Evolutionary conservation across 1,140 invertebrate species (phyloP).

Genomic region (Euwallacea similis): DNA sequence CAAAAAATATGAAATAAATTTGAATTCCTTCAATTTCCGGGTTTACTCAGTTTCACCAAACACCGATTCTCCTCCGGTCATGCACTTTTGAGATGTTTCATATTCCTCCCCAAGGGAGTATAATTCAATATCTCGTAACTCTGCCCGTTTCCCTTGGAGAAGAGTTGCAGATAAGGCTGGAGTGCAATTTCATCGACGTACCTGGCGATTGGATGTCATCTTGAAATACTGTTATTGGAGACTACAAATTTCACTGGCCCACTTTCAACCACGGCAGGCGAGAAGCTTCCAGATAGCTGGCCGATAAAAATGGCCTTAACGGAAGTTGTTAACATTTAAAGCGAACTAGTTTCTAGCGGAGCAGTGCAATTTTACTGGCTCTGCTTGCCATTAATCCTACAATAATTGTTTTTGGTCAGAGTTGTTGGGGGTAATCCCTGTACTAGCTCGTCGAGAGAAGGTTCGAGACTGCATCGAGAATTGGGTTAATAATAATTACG

Average conservation of each 20-base stretch:
- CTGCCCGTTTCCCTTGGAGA: not conserved
- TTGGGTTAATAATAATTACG: too few species aligned
- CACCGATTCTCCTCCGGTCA: too few species aligned
- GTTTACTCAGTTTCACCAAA: too few species aligned
- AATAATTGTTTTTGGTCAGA: conserved; percentile 7
- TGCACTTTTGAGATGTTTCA: too few species aligned
- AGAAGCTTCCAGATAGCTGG: not conserved
- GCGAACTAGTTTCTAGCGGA: conserved; percentile 1
- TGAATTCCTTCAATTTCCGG: too few species aligned
- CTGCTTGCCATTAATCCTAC: conserved; percentile 6
- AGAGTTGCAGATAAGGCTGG: conserved; percentile 10
- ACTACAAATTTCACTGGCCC: conserved; percentile 24
- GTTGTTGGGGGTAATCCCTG: too few species aligned
- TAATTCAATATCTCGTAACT: too few species aligned
- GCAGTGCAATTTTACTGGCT: conserved; percentile 7
- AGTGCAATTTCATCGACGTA: conserved; percentile 20
- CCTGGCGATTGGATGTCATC: conserved; percentile 31
- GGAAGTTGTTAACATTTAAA: conserved; percentile 28
- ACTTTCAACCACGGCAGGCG: conserved; percentile 20
- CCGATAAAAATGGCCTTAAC: conserved; percentile 26
- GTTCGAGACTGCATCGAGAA: too few species aligned
- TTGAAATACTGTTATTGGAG: conserved; percentile 30
- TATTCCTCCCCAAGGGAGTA: too few species aligned
- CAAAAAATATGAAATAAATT: too few species aligned
- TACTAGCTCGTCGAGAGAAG: too few species aligned